Evolutionary conservation across 1,140 invertebrate genomes (phyloP).

Genomic region (Leptinotarsa lineolata): DNA sequence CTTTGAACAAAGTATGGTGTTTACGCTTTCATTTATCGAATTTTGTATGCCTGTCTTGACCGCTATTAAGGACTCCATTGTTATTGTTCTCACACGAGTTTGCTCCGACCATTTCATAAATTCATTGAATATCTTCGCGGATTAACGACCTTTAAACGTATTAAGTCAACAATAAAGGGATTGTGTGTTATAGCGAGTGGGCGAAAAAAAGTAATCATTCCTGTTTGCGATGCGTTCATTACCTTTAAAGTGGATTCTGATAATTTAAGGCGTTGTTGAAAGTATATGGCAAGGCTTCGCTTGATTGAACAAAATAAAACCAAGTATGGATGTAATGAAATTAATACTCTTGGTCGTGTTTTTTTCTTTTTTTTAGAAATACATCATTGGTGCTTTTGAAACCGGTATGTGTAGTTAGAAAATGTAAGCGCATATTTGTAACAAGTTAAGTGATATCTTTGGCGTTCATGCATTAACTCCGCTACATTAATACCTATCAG

Average conservation of each 20-base stretch:
- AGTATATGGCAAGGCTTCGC: constrained; percentile 13
- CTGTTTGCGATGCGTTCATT: constrained; percentile 24
- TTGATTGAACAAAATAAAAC: constrained; percentile 23
- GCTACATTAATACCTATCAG: not conserved
- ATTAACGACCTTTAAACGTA: constrained; percentile 25
- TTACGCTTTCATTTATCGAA: not conserved
- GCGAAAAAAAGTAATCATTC: constrained; percentile 16
- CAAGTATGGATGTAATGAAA: constrained; percentile 23
- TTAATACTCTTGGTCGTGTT: constrained; percentile 9
- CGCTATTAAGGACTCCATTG: not conserved
- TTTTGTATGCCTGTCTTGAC: not conserved
- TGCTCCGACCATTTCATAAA: not conserved
- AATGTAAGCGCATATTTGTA: not conserved
- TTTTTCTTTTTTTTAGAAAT: constrained; percentile 9
- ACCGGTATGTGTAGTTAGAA: constrained; percentile 1
- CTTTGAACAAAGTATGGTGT: not conserved
- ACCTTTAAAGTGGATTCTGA: constrained; percentile 23
- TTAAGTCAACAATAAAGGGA: constrained; percentile 25
- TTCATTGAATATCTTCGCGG: constrained; percentile 6
- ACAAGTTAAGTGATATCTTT: not conserved
- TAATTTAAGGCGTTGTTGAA: constrained; percentile 23
- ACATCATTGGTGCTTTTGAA: not conserved
- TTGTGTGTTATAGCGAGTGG: constrained; percentile 19
- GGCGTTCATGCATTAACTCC: not conserved
- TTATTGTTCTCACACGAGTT: constrained; percentile 3